Evolutionary conservation across 2,797 vertebrate species (phyloP).

Genomic region (Orientallactaga sibirica): DNA sequence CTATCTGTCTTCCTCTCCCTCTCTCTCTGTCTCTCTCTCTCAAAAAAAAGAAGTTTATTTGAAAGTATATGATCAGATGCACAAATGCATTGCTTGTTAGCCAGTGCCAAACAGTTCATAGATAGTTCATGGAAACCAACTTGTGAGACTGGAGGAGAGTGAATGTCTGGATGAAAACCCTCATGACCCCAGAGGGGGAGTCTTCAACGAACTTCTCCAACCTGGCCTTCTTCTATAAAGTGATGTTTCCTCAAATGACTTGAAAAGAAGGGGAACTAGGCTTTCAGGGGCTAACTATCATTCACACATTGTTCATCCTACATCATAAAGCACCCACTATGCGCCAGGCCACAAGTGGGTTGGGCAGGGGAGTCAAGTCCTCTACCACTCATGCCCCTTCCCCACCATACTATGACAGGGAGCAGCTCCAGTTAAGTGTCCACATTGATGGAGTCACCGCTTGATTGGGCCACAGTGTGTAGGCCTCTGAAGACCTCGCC

Average conservation of each 20-base stretch:
- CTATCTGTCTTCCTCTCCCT: too few species aligned
- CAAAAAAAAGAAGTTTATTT: too few species aligned
- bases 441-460: not conserved
- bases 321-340: not conserved
- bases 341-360: not conserved
- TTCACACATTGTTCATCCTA: not conserved
- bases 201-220: not conserved
- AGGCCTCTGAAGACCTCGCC: not conserved
- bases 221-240: not conserved
- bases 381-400: rapidly evolving
- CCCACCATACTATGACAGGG: not conserved
- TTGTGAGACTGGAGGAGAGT: not conserved
- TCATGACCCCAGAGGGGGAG: not conserved
- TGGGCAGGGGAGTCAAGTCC: not conserved
- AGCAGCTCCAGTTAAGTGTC: not conserved
- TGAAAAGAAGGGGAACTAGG: not conserved
- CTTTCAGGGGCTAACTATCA: not conserved
- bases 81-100: not conserved
- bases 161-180: conserved; percentile 3
- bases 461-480: too few species aligned
- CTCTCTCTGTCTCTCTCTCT: too few species aligned
- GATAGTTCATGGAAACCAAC: too few species aligned
- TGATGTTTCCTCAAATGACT: not conserved
- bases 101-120: not conserved
- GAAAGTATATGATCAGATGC: not conserved